Evolutionary conservation across 2,113 vertebrate genomes (phyloP).

Genomic region (Mustelus asterias): DNA sequence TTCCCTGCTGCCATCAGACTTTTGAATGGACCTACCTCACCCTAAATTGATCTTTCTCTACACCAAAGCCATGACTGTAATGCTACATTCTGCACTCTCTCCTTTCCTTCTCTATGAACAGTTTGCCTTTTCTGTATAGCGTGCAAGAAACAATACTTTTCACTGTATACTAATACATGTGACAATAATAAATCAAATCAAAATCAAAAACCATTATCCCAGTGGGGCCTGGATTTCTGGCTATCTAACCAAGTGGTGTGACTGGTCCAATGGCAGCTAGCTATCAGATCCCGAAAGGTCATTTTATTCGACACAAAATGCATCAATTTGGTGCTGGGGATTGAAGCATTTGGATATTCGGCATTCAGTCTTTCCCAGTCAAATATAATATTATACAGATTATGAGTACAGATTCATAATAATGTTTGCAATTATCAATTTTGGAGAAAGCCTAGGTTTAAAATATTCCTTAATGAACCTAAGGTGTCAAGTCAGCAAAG

Average conservation of each 20-base stretch:
- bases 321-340: neutral
- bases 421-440: neutral
- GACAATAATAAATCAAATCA: too few species aligned
- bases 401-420: neutral
- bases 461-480: neutral
- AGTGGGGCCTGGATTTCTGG: neutral
- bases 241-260: neutral
- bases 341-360: neutral
- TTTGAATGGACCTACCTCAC: too few species aligned
- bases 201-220: too few species aligned
- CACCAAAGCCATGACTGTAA: too few species aligned
- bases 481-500: neutral
- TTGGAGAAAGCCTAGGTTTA: neutral
- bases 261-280: neutral
- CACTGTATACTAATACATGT: too few species aligned
- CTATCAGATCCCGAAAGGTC: neutral
- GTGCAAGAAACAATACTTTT: too few species aligned
- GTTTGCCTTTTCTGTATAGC: too few species aligned
- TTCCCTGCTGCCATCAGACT: too few species aligned
- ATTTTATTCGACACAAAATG: neutral
- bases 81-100: too few species aligned
- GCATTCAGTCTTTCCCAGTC: neutral
- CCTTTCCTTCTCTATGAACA: too few species aligned
- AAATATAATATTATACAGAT: neutral
- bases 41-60: too few species aligned